Evolutionary conservation across 2,797 vertebrate species (phyloP).

Genomic region (Alcedo atthis): DNA sequence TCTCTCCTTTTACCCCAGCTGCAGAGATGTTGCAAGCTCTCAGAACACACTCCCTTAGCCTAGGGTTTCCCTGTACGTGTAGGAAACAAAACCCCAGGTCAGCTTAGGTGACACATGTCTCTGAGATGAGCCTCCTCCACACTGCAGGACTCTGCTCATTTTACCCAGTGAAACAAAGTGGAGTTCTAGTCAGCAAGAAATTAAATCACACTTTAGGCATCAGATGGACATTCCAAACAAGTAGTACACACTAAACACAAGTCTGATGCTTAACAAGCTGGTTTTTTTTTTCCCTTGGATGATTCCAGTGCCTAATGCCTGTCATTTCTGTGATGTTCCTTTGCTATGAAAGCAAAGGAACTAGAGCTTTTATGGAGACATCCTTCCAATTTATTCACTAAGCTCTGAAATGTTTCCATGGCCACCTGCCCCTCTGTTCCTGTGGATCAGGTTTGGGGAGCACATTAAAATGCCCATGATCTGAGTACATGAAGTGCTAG

Average conservation of each 20-base stretch:
- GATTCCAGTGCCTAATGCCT: not conserved
- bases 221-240: constrained; percentile 19
- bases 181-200: not conserved
- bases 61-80: not conserved
- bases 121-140: not conserved
- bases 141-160: not conserved
- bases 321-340: not conserved
- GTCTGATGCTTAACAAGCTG: not conserved
- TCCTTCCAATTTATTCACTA: constrained; percentile 9
- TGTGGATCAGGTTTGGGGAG: not conserved
- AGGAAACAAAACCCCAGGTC: not conserved
- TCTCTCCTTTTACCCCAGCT: not conserved
- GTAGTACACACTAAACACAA: not conserved
- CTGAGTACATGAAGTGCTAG: not conserved
- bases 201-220: not conserved
- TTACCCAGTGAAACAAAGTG: not conserved
- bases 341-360: not conserved
- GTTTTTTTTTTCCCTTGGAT: not conserved
- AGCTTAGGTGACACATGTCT: fast-evolving
- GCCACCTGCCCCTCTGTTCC: not conserved
- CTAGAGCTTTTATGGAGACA: not conserved
- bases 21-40: not conserved
- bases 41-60: not conserved
- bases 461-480: not conserved
- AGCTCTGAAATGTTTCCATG: constrained; percentile 1